Conservation (phyloP, 2,888 invertebrate genomes). For the Cryptophagus acutangulus region DNA sequence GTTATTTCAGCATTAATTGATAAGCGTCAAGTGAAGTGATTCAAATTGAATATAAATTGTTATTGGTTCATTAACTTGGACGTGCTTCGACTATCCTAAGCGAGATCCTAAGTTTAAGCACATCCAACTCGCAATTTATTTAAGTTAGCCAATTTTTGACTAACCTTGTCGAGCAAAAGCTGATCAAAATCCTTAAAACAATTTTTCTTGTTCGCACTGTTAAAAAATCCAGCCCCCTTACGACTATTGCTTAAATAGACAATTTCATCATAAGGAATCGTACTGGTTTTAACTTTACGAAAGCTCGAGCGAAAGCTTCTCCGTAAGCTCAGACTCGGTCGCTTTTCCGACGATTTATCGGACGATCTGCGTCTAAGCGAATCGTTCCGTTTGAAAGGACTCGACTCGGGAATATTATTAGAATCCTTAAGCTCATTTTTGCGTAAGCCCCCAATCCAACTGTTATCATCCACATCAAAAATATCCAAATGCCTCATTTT, state of each 20-base stretch:
- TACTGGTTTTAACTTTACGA: conserved; percentile 29
- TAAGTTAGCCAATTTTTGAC: too few relatives aligned
- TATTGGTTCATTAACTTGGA: too few relatives aligned
- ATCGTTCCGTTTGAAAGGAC: conserved; percentile 16
- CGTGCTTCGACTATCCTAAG: too few relatives aligned
- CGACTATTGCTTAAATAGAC: conserved; percentile 29
- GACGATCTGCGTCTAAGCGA: too few relatives aligned
- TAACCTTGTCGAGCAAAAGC: conserved; percentile 10
- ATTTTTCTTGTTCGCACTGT: conserved; percentile 27
- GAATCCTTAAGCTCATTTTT: conserved; percentile 18
- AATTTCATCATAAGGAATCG: conserved; percentile 31
- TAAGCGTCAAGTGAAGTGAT: too few relatives aligned
- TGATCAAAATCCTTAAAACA: conserved; percentile 34
- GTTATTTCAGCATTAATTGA: too few relatives aligned
- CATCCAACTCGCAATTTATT: too few relatives aligned
- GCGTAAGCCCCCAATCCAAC: conserved; percentile 35
- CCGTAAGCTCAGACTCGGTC: too few relatives aligned
- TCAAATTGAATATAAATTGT: too few relatives aligned
- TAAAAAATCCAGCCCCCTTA: conserved; percentile 31
- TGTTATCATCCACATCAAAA: conserved; percentile 43
- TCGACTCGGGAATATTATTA: conserved; percentile 17
- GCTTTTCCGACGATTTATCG: too few relatives aligned
- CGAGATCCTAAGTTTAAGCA: too few relatives aligned
- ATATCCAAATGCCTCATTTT: conserved; percentile 55
- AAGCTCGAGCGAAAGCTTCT: conserved; percentile 55